phyloP scores from a whole-genome alignment of 2,113 vertebrate genomes.

The Uria aalge region DNA sequence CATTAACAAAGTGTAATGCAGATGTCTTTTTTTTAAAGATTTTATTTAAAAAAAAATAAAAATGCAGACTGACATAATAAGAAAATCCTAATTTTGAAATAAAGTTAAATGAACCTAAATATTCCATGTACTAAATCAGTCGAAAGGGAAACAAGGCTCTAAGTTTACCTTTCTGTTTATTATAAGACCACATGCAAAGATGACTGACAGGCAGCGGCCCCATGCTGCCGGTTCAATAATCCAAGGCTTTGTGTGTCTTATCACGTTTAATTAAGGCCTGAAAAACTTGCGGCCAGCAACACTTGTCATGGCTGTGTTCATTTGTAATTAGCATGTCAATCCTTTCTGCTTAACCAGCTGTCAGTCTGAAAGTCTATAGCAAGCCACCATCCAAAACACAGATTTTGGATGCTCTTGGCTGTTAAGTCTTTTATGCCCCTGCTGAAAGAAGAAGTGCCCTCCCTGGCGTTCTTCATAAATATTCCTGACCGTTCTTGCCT shows the following conservation, averaged over 20 bases:
- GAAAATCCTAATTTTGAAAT: background rate
- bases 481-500: background rate
- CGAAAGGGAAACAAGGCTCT: background rate
- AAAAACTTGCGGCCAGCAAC: slow-evolving; percentile 3
- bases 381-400: background rate
- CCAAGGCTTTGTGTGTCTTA: slow-evolving; percentile 31
- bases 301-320: background rate
- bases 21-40: background rate
- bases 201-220: background rate
- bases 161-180: background rate
- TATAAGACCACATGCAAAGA: background rate
- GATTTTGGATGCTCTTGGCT: background rate
- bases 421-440: background rate
- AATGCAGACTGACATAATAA: background rate
- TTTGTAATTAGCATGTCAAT: slow-evolving; percentile 43
- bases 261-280: slow-evolving; percentile 29
- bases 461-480: background rate
- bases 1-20: background rate
- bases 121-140: background rate
- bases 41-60: background rate
- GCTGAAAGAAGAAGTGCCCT: background rate
- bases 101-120: background rate
- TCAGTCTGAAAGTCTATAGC: background rate
- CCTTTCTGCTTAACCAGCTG: background rate
- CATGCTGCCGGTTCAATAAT: background rate